Evolutionary conservation across 2,888 invertebrate species (phyloP).

Genomic region (Athalia rosae): DNA sequence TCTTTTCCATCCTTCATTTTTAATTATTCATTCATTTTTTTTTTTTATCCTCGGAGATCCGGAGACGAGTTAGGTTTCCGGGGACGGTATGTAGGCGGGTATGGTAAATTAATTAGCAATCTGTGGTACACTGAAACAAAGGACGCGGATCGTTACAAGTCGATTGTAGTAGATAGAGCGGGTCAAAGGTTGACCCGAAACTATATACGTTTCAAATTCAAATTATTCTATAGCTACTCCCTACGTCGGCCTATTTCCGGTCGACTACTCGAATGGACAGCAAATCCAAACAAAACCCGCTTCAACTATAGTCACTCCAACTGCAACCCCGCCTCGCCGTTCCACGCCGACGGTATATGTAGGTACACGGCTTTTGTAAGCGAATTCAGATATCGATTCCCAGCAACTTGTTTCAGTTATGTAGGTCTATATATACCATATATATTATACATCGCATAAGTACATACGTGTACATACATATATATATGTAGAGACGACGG

Average conservation of each 20-base stretch:
- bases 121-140: background rate
- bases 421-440: too few relatives aligned
- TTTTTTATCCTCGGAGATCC: too few relatives aligned
- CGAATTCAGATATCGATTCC: slow-evolving; percentile 32
- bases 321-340: slow-evolving; percentile 21
- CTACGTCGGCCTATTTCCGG: slow-evolving; percentile 28
- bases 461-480: background rate
- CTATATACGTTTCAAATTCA: slow-evolving; percentile 11
- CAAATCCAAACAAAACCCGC: slow-evolving; percentile 34
- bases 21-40: too few relatives aligned
- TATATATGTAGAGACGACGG: too few relatives aligned
- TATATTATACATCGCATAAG: background rate
- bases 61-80: too few relatives aligned
- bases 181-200: slow-evolving; percentile 35
- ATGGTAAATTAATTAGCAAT: slow-evolving; percentile 10
- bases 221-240: slow-evolving; percentile 26
- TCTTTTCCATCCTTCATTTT: background rate
- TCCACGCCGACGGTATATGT: too few relatives aligned
- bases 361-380: background rate
- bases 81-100: background rate
- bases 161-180: background rate
- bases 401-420: background rate
- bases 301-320: slow-evolving; percentile 18
- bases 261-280: slow-evolving; percentile 10
- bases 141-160: background rate